Evolutionary conservation across 2,888 invertebrate genomes (phyloP).

Genomic region (Ceramica pisi): DNA sequence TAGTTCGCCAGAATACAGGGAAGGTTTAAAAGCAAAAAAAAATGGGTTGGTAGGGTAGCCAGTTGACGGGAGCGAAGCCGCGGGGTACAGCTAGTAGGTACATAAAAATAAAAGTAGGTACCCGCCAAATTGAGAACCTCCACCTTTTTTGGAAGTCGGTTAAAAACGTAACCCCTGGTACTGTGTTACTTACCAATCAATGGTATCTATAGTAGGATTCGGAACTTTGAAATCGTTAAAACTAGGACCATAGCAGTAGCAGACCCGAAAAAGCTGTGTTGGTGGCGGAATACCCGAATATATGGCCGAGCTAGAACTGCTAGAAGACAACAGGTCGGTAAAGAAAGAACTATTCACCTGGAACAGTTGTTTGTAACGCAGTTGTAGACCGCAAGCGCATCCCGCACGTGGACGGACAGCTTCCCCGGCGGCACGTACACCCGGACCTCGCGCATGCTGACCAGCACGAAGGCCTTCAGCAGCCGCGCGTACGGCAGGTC

Average conservation of each 20-base stretch:
- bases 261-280: neutral
- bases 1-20: no score
- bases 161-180: neutral
- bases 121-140: no score
- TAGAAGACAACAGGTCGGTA: neutral
- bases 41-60: no score
- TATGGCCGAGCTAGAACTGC: neutral
- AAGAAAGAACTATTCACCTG: constrained; percentile 68
- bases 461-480: constrained; percentile 93
- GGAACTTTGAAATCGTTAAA: neutral
- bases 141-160: no score
- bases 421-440: constrained; percentile 94
- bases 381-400: constrained; percentile 89
- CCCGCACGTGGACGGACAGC: constrained; percentile 89
- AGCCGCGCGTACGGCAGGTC: constrained; percentile 96
- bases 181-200: no score
- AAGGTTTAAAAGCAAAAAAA: no score
- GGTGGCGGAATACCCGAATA: neutral
- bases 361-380: constrained; percentile 91
- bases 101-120: no score
- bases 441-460: constrained; percentile 92
- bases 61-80: no score
- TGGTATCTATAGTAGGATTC: neutral
- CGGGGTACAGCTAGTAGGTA: no score
- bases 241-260: no score